These are phyloP conservation scores for Mesoclemmys tuberculata DNA, from an alignment of 2,113 vertebrate species.

Conservation along the genomic window DNA sequence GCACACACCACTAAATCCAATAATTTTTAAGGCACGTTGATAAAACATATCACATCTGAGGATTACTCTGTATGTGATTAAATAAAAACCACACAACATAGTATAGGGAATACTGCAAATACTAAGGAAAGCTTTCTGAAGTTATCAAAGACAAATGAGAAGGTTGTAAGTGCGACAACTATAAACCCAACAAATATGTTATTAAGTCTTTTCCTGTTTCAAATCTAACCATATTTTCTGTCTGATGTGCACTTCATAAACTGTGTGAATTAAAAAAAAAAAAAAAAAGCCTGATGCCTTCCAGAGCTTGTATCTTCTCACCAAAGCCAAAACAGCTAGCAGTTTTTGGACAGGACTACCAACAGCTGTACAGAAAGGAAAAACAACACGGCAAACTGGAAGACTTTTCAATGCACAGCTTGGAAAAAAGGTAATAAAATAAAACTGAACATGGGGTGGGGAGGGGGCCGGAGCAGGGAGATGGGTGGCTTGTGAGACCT, in stretches of 20 bases:
- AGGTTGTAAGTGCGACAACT: background rate
- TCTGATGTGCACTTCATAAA: background rate
- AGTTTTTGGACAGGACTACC: background rate
- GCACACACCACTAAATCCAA: background rate
- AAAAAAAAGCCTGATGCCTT: background rate
- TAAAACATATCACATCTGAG: background rate
- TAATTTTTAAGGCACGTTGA: background rate
- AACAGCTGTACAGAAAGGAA: background rate
- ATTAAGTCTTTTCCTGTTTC: constrained; percentile 7
- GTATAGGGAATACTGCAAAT: background rate
- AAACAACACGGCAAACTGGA: background rate
- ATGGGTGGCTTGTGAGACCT: background rate
- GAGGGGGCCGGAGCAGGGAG: background rate
- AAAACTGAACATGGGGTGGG: fast-evolving
- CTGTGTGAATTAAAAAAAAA: background rate
- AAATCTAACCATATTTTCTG: constrained; percentile 8
- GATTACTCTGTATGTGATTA: background rate
- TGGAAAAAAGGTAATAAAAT: background rate
- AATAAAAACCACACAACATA: background rate
- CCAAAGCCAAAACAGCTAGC: background rate
- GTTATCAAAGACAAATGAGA: constrained; percentile 22
- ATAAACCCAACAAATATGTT: background rate
- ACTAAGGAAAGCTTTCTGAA: constrained; percentile 32
- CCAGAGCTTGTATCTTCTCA: background rate
- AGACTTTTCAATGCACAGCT: background rate